phyloP scores from a whole-genome alignment of 2,113 vertebrate genomes.

The Catharus minimus region DNA sequence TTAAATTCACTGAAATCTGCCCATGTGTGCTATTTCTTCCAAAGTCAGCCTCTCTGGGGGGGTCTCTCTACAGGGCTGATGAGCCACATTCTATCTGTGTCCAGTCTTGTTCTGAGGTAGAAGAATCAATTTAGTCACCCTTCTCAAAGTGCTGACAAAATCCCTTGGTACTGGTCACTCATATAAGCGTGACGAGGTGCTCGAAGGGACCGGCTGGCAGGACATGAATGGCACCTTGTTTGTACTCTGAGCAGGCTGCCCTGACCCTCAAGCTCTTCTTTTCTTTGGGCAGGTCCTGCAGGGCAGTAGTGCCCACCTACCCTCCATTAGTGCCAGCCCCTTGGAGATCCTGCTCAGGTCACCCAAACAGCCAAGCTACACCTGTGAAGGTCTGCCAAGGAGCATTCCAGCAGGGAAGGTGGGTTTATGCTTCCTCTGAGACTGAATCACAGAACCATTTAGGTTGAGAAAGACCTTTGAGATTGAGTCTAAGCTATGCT shows the following conservation, averaged over 20 bases:
- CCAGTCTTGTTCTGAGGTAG: not conserved
- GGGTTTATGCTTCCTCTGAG: not conserved
- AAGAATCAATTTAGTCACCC: not conserved
- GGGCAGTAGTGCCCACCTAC: not conserved
- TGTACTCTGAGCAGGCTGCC: not conserved
- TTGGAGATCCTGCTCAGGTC: not conserved
- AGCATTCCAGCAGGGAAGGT: not conserved
- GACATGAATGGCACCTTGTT: not conserved
- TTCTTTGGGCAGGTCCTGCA: not conserved
- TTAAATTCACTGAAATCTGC: not conserved
- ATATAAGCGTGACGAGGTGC: accelerated
- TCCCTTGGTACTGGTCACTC: not conserved
- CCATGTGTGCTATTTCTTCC: not conserved
- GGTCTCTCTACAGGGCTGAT: not conserved
- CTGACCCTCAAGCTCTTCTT: not conserved
- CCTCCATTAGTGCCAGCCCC: not conserved
- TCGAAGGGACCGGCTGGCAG: not conserved
- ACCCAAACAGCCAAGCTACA: not conserved
- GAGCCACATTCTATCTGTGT: not conserved
- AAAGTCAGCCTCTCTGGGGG: not conserved
- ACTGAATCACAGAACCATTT: not conserved
- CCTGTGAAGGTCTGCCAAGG: not conserved
- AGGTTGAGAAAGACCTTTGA: not conserved
- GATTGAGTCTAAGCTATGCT: not conserved
- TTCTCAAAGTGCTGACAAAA: not conserved